phyloP scores from a whole-genome alignment of 2,888 invertebrate species.

The Tachina fera region DNA sequence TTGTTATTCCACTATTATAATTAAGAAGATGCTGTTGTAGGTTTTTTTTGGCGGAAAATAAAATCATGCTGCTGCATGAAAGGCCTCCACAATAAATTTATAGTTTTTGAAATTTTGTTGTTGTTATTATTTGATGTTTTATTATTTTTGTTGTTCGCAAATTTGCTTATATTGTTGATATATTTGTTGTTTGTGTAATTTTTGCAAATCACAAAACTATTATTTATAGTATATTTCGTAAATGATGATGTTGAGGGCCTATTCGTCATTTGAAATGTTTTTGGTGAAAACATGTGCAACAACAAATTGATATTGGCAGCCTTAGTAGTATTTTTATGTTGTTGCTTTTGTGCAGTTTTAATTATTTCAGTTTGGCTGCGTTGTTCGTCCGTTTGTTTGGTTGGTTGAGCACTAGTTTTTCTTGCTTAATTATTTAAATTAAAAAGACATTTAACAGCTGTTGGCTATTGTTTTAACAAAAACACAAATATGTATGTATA shows the following conservation, averaged over 20 bases:
- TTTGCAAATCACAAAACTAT: constrained; percentile 51
- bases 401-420: constrained; percentile 55
- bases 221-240: constrained; percentile 58
- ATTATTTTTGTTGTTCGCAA: constrained; percentile 22
- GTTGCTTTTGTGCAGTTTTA: constrained; percentile 49
- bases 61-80: constrained; percentile 51
- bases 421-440: constrained; percentile 58
- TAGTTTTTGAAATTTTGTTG: constrained; percentile 54
- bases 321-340: constrained; percentile 33
- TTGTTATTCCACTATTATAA: not conserved
- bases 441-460: constrained; percentile 68
- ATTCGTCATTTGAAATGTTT: constrained; percentile 69
- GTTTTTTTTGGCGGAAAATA: constrained; percentile 31
- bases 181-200: constrained; percentile 36
- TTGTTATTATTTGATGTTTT: constrained; percentile 6
- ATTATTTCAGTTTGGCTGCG: constrained; percentile 37
- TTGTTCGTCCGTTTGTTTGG: constrained; percentile 31
- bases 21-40: not conserved
- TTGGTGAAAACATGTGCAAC: constrained; percentile 64
- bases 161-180: constrained; percentile 17
- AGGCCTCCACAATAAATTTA: constrained; percentile 60
- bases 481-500: not conserved
- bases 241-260: constrained; percentile 63
- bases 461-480: constrained; percentile 53
- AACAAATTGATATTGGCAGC: constrained; percentile 71